phyloP scores from a whole-genome alignment of 2,888 invertebrate species.

The Microchrysa polita region DNA sequence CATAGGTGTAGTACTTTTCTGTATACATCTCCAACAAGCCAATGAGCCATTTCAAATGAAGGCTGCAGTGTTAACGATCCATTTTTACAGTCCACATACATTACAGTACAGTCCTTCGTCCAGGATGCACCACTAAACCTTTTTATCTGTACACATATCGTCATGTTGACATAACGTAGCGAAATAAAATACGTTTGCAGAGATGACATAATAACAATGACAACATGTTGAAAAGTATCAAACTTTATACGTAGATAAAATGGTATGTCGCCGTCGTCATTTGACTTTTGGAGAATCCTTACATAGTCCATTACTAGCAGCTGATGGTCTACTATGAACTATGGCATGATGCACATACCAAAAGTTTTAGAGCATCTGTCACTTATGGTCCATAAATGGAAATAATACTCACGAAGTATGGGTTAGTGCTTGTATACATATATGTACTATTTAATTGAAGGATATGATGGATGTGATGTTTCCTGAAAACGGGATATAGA shows the following conservation, averaged over 20 bases:
- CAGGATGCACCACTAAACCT: neutral
- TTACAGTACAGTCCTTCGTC: neutral
- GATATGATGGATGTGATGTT: too few relatives aligned
- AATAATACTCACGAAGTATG: too few relatives aligned
- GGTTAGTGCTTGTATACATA: too few relatives aligned
- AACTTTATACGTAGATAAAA: slow-evolving; percentile 15
- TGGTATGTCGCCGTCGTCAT: slow-evolving; percentile 3
- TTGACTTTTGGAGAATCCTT: too few relatives aligned
- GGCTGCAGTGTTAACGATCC: neutral
- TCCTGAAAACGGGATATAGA: too few relatives aligned
- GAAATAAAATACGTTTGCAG: neutral
- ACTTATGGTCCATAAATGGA: too few relatives aligned
- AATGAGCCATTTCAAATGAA: neutral
- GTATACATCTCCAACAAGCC: neutral
- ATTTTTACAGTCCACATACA: neutral
- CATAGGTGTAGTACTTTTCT: too few relatives aligned
- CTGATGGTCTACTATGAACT: too few relatives aligned
- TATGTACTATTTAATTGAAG: too few relatives aligned
- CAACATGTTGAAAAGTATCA: neutral
- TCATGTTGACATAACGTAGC: neutral
- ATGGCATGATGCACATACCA: too few relatives aligned
- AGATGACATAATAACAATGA: slow-evolving; percentile 6
- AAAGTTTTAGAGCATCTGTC: too few relatives aligned
- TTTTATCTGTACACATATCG: neutral
- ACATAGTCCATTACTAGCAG: too few relatives aligned